Evolutionary conservation across 30 jellyfish, hydroid and myxozoan species (phyloP), one percentile per base, ranked within the genome.

Genomic region (Catostylus mosaicus): DNA sequence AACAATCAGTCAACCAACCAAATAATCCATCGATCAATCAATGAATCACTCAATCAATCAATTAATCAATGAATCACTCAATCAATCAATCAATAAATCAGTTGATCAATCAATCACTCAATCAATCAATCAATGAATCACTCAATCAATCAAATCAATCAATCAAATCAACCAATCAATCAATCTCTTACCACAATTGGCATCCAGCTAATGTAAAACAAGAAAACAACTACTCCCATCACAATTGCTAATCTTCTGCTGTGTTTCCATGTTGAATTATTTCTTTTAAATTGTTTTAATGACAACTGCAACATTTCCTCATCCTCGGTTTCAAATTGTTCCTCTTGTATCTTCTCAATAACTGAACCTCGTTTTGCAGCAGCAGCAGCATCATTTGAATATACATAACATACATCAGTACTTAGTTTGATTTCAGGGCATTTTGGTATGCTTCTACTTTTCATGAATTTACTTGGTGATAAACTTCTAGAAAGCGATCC

Each of bases 121-220:
- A n/a, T n/a, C n/a, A n/a, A n/a, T n/a, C n/a, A n/a, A n/a, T n/a
- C n/a, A n/a, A n/a, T n/a, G n/a, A n/a, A n/a, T n/a, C n/a, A n/a
- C n/a, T n/a, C n/a, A n/a, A n/a, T n/a, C n/a, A n/a, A n/a, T n/a
- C n/a, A n/a, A n/a, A n/a, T n/a, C n/a, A n/a, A n/a, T n/a, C n/a
- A n/a, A n/a, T n/a, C n/a, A n/a, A n/a, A n/a, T n/a, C n/a, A n/a
- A n/a, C n/a, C n/a, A 52, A 54, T 16, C 67, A 14, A 54, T 54
- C 67, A 12, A 51, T 51, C 65, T 18, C 83, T 67, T 87, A 87
- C 96, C 78, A 87, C 96, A 18, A 87, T 87, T 11, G 96, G 96
- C 96, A 87, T 68, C 96, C 96, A 87, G 61, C 91, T 87, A 40
- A 71, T 69, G 73, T 77, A 87, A 26, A 87, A 87, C 67, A 87